A percentile compares a stretch with the other conserved stretches of the same genome.
These are phyloP conservation scores for Motacilla alba DNA, from an alignment of 2,113 vertebrate genomes.

Conservation along the genomic window DNA sequence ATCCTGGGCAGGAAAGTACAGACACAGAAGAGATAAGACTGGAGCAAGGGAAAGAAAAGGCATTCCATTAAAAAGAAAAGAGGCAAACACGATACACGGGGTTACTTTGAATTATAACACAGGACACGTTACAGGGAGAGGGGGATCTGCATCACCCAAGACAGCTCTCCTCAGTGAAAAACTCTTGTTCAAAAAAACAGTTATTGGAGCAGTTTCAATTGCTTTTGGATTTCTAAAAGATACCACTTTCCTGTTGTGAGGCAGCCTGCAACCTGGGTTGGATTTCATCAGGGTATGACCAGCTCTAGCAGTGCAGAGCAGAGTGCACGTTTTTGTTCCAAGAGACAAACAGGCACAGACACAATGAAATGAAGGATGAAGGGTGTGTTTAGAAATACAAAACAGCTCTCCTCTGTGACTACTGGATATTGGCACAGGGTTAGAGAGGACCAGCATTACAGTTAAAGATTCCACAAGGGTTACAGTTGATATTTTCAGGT, in stretches of 20 bases:
- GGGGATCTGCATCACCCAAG: constrained; percentile 45
- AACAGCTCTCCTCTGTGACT: background rate
- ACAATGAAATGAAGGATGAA: constrained; percentile 22
- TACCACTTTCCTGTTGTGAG: constrained; percentile 53
- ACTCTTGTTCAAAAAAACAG: background rate
- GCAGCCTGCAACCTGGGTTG: background rate
- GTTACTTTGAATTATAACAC: constrained; percentile 5
- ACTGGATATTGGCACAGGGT: background rate
- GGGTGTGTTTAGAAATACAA: constrained; percentile 9
- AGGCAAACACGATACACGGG: background rate
- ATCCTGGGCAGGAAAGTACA: constrained; percentile 89
- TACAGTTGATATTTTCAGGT: background rate
- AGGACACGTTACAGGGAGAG: constrained; percentile 7
- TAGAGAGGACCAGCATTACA: constrained; percentile 12
- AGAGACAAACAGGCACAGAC: constrained; percentile 24
- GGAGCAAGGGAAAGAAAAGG: constrained; percentile 39
- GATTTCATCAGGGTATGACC: background rate
- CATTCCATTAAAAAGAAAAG: constrained; percentile 32
- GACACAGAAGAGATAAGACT: constrained; percentile 68
- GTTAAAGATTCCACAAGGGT: background rate
- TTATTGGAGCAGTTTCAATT: background rate
- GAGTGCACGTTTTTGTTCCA: background rate
- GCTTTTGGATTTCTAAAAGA: constrained; percentile 42
- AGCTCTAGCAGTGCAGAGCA: constrained; percentile 56
- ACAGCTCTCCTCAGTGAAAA: constrained; percentile 39